Evolutionary conservation across 2,888 invertebrate species (phyloP).

Genomic region (Caenorhabditis plicata): DNA sequence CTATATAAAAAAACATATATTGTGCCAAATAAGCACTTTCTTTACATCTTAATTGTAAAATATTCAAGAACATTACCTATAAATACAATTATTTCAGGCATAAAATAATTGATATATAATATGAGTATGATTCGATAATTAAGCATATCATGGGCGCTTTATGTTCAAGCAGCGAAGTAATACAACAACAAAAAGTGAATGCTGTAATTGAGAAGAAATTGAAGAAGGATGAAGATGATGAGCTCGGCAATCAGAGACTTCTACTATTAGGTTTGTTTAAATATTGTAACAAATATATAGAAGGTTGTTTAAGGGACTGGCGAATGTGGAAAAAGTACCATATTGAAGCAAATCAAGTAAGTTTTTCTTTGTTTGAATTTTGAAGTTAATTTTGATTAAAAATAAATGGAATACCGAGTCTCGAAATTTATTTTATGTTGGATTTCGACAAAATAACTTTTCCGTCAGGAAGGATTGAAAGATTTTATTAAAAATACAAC

Average conservation of each 20-base stretch:
- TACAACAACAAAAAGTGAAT: conserved; percentile 20
- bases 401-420: background rate
- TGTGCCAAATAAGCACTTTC: too few species aligned
- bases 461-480: too few species aligned
- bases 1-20: too few species aligned
- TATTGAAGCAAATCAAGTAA: conserved; percentile 50
- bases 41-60: too few species aligned
- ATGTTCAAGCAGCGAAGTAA: conserved; percentile 27
- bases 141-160: conserved; percentile 30
- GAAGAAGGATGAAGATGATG: conserved; percentile 22
- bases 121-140: too few species aligned
- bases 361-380: conserved; percentile 1
- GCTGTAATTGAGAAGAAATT: conserved; percentile 16
- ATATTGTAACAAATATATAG: too few species aligned
- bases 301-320: conserved; percentile 41
- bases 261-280: conserved; percentile 28
- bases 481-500: too few species aligned
- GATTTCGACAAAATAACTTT: too few species aligned
- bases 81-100: background rate
- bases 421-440: too few species aligned
- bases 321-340: conserved; percentile 48
- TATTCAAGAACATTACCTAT: too few species aligned
- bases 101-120: background rate
- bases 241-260: conserved; percentile 37
- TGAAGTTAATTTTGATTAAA: background rate